Conservation (phyloP, 2,888 invertebrate genomes). For the Apodemia mormo region DNA sequence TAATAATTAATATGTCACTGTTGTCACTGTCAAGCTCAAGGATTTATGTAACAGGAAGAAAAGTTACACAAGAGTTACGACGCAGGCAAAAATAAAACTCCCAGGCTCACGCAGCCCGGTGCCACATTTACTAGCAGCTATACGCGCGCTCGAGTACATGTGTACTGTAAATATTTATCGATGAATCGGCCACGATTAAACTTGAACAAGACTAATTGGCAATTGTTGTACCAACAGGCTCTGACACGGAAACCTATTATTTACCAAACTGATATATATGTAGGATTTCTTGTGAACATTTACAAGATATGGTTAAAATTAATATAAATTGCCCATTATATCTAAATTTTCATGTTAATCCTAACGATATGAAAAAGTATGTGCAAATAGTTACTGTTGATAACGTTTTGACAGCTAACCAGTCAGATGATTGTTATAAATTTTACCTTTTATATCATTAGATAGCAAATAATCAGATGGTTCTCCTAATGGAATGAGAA, state of each 20-base stretch:
- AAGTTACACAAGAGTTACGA: constrained; percentile 58
- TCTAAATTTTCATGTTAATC: too few relatives aligned
- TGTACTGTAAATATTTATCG: constrained; percentile 18
- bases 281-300: background rate
- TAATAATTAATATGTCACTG: background rate
- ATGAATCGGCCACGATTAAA: constrained; percentile 7
- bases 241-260: constrained; percentile 3
- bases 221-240: constrained; percentile 8
- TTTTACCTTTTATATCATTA: too few relatives aligned
- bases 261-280: background rate
- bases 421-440: too few relatives aligned
- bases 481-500: too few relatives aligned
- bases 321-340: background rate
- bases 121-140: constrained; percentile 15
- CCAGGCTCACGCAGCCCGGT: constrained; percentile 52
- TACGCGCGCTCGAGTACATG: constrained; percentile 19
- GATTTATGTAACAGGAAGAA: constrained; percentile 55
- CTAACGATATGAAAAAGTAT: too few relatives aligned
- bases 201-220: constrained; percentile 17
- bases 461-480: too few relatives aligned
- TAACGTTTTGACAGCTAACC: too few relatives aligned
- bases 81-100: constrained; percentile 71
- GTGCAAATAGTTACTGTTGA: too few relatives aligned
- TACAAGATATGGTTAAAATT: background rate
- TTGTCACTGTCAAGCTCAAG: constrained; percentile 65